Base-by-base conservation (phyloP, 2,797 vertebrate species). In the Oreochromis grahami region DNA sequence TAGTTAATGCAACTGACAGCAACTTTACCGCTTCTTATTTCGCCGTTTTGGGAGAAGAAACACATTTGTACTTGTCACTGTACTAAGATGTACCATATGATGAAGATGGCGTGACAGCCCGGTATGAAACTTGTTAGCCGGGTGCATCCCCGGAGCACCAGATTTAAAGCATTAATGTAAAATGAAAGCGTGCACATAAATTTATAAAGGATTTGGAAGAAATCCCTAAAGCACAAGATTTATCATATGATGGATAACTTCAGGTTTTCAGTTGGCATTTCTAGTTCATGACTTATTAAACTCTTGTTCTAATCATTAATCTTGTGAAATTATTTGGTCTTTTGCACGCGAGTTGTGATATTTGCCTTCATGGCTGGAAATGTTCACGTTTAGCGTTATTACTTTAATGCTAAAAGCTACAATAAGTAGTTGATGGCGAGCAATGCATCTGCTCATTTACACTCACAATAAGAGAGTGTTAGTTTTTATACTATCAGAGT, bases 361-460 rank as follows among this genome's bases (percentile, higher is more conserved):
- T 70, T 76, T n/a, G 38, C 43, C 76, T 51, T 86, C 68, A 88
- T 58, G 83, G 88, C 45, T 80, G 53, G 65, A 55, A 51, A n/a
- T 19, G 45, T 82, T 41, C 70, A 65, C 41, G 48, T 88, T 81
- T 76, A 80, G 68, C 55, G 45, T 63, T 38, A 84, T 85, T 76
- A 50, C 36, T 58, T 52, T 52, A 34, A 86, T 41, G 8, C 32
- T 77, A 26, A 81, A 84, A 78, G 77, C 53, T 74, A 77, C 80
- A 78, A 38, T 77, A 58, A 72, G 68, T 78, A 63, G 79, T 81
- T 81, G 29, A 77, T 50, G 58, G 6, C 19, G 2, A 77, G 26
- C 55, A 51, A 90, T 15, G 8, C 24, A 45, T 29, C 24, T 1
- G 10, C 43, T 72, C 26, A 74, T 19, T 32, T 48, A 74, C 41